Conservation (phyloP, 2,888 invertebrate species). For the Sphaerophoria taeniata region DNA sequence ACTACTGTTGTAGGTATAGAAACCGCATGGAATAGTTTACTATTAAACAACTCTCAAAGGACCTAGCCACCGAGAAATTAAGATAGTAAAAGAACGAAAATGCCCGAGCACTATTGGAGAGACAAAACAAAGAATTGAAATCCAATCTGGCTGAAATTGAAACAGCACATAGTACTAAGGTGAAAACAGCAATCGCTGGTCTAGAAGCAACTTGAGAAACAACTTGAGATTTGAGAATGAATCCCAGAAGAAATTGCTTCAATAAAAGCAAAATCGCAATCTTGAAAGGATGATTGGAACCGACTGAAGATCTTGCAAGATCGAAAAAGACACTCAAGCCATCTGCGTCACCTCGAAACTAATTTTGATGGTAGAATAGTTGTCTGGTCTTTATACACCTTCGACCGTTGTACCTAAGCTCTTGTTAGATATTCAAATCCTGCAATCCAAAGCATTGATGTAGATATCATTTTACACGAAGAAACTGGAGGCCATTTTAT, state of each 20-base stretch:
- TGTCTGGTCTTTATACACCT: too few relatives aligned
- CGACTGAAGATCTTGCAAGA: too few relatives aligned
- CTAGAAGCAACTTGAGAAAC: slow-evolving; percentile 98
- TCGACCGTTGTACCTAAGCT: too few relatives aligned
- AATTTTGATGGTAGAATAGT: too few relatives aligned
- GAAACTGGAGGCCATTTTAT: too few relatives aligned
- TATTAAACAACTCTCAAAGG: slow-evolving; percentile 93
- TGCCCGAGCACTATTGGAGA: slow-evolving; percentile 92
- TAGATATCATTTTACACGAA: too few relatives aligned
- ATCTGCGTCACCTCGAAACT: too few relatives aligned
- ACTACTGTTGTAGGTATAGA: slow-evolving; percentile 92
- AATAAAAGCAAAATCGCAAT: slow-evolving; percentile 94
- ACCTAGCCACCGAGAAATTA: slow-evolving; percentile 94
- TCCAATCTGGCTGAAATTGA: slow-evolving; percentile 97
- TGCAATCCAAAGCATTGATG: too few relatives aligned
- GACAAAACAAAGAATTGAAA: slow-evolving; percentile 97
- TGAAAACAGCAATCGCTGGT: slow-evolving; percentile 96
- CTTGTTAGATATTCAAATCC: too few relatives aligned
- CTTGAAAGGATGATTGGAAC: slow-evolving; percentile 97
- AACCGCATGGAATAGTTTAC: slow-evolving; percentile 92
- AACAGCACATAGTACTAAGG: slow-evolving; percentile 95
- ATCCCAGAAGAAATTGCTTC: slow-evolving; percentile 94
- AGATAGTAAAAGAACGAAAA: slow-evolving; percentile 96
- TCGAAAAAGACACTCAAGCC: too few relatives aligned
- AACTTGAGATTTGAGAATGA: slow-evolving; percentile 97